Percentiles rank a stretch among this genome's conserved stretches.
Conservation (phyloP, 2,113 vertebrate genomes). For the Loxodonta africana region DNA sequence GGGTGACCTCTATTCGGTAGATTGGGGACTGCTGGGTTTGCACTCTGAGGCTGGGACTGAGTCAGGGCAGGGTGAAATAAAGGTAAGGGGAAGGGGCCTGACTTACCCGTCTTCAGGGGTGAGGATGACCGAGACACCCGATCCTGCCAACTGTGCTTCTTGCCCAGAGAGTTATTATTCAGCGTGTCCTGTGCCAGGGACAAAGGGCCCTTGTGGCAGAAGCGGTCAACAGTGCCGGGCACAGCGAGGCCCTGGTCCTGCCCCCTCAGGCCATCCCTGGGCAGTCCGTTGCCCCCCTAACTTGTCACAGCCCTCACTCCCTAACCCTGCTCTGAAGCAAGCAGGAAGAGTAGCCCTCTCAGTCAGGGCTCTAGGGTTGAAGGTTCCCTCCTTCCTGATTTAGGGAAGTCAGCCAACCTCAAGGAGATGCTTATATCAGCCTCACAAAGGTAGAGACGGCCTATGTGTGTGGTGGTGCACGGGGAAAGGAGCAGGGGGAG, state of each 20-base stretch:
- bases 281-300: not conserved
- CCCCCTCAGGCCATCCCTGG: slow-evolving; percentile 58
- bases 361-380: not conserved
- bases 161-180: slow-evolving; percentile 99
- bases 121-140: slow-evolving; percentile 96
- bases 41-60: not conserved
- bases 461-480: not conserved
- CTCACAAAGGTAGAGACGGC: not conserved
- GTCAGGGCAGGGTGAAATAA: not conserved
- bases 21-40: not conserved
- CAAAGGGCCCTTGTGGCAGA: slow-evolving; percentile 86
- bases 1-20: not conserved
- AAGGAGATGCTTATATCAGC: not conserved
- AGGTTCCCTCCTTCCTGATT: not conserved
- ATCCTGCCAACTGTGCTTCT: slow-evolving; percentile 99
- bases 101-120: slow-evolving; percentile 96
- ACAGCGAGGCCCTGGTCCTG: slow-evolving; percentile 76
- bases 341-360: not conserved
- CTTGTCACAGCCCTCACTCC: not conserved
- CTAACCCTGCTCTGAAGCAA: not conserved
- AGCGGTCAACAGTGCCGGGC: slow-evolving; percentile 84
- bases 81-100: not conserved
- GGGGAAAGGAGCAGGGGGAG: not conserved
- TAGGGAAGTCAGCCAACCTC: not conserved
- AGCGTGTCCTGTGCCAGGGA: slow-evolving; percentile 94